phyloP scores from a whole-genome alignment of 2,113 vertebrate genomes.

The Acrocephalus arundinaceus region DNA sequence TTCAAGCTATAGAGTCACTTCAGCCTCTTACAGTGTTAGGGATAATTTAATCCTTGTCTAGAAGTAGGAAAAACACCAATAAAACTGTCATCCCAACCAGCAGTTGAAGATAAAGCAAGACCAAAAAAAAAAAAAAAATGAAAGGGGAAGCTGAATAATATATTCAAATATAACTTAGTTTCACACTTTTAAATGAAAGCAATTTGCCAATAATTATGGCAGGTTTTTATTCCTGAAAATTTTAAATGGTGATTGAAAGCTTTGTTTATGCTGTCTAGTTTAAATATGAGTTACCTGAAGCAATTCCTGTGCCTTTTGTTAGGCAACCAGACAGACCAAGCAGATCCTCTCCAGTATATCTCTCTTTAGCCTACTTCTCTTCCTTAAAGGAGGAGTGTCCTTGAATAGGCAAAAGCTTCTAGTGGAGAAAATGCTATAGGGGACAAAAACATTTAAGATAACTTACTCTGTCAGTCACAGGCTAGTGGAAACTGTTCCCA shows the following conservation, averaged over 20 bases:
- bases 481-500: not conserved
- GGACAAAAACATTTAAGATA: not conserved
- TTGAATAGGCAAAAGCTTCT: not conserved
- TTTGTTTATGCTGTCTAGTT: not conserved
- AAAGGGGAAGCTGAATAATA: not conserved
- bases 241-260: not conserved
- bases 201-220: not conserved
- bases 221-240: not conserved
- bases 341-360: not conserved
- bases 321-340: not conserved
- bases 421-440: not conserved
- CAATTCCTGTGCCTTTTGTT: not conserved
- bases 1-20: not conserved
- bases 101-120: not conserved
- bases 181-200: not conserved
- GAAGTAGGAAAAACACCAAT: not conserved
- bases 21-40: not conserved
- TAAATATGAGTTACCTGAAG: not conserved
- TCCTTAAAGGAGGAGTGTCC: not conserved
- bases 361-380: not conserved
- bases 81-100: not conserved
- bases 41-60: not conserved
- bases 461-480: not conserved
- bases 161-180: not conserved
- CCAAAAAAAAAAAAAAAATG: not conserved